Base-by-base conservation (phyloP, 2,797 vertebrate species). In the Apogon hyalosoma region DNA sequence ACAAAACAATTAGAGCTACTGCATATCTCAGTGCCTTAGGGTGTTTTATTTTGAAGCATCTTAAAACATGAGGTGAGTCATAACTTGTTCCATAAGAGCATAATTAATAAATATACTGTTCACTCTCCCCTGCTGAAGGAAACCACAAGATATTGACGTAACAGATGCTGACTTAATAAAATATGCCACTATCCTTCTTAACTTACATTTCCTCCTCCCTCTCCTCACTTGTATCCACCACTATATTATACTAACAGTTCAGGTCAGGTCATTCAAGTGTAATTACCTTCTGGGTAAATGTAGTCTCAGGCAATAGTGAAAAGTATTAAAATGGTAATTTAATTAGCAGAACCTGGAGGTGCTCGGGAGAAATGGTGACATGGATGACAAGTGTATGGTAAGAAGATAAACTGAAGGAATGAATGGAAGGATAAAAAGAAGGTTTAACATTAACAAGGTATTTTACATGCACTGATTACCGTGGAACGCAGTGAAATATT, bases 291-390 rank as follows among this genome's bases (percentile, higher is more conserved):
- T 69, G 64, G 42, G 62, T 86, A 85, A 83, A 84, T 70, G 75
- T 77, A 74, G 62, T 72, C 60, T 66, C 57, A 69, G 61, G 71
- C 61, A 52, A 71, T 64, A 72, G 63, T 57, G 39, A 80, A 51
- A 69, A 62, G 52, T 84, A 79, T 85, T 88, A 76, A 85, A 87
- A 85, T 74, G 62, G 31, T 83, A 63, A 87, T 89, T 87, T 79
- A 83, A 86, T 87, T 79, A 79, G 68, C 46, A 36, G 21, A 68
- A 69, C 50, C 38, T 49, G 39, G 46, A 61, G 63, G 45, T 63
- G 69, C 52, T 5, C 5, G 1, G 15, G 0, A 55, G 28, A 55
- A 48, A 47, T 1, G 0, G 56, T 6, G 36, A 11, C 28, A 31
- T 36, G 28, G 6, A 41, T 53, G 65, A 68, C 14, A 7, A 28